Evolutionary conservation across 2,888 invertebrate species (phyloP), one percentile per base, ranked within the genome.

Genomic region (Phymatocera aterrima): DNA sequence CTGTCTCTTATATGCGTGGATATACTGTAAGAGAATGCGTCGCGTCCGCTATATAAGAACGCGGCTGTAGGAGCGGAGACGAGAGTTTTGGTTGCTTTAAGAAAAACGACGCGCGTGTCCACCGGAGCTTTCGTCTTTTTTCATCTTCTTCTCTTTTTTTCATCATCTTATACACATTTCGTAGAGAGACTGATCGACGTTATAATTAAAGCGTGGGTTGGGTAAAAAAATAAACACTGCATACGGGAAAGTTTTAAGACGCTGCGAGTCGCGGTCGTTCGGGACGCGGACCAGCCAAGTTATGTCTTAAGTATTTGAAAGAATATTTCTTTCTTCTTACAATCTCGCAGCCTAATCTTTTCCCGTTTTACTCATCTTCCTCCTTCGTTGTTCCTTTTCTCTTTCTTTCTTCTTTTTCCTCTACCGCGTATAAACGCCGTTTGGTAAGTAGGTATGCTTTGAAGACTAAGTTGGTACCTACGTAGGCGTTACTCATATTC

Each of bases 201-300:
- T 51, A 72, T 72, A 72, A 72, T 72, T 51, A 37, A 72, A 48
- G 72, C 72, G 72, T 72, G 51, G 72, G 72, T 10, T 5, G 64
- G n/a, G n/a, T 34, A 34, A 51, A n/a, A n/a, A 51, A 64, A 64
- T 37, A 37, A 64, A 18, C 24, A 40, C 40, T 37, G n/a, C 34
- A 28, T 31, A 21, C 37, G 51, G 34, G 72, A 72, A 72, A 72
- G 72, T 72, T 72, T 3, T 40, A 70, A 40, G 40, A 40, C 4
- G 40, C 8, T 4, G 40, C 5, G 40, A 40, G 8, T 40, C 40
- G 40, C 40, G 40, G 40, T n/a, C n/a, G 40, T 5, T 8, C 8
- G 40, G 40, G 40, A 40, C 60, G n/a, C 8, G 65, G n/a, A n/a
- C n/a, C n/a, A n/a, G n/a, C n/a, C n/a, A n/a, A n/a, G n/a, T n/a